Evolutionary conservation across 1,140 invertebrate species (phyloP).

Genomic region (Palaemon carinicauda): DNA sequence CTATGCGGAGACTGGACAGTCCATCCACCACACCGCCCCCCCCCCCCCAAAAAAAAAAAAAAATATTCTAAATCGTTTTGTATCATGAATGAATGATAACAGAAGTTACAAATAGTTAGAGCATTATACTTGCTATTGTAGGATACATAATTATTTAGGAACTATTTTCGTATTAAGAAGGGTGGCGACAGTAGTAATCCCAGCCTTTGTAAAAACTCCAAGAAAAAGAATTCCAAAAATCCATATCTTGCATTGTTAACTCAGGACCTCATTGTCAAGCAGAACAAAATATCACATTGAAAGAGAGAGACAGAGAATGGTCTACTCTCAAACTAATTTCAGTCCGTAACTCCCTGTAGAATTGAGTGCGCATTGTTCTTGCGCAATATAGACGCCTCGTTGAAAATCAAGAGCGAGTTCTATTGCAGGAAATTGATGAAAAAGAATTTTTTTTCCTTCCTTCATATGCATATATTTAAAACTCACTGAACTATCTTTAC

Average conservation of each 20-base stretch:
- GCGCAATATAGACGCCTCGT: slow-evolving; percentile 23
- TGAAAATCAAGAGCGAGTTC: neutral
- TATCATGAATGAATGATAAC: too few relatives aligned
- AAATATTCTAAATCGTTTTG: too few relatives aligned
- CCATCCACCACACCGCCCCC: too few relatives aligned
- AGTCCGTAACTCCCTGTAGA: slow-evolving; percentile 36
- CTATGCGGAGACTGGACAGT: too few relatives aligned
- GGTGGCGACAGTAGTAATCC: neutral
- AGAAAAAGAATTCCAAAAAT: neutral
- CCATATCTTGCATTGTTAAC: slow-evolving; percentile 11
- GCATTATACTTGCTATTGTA: too few relatives aligned
- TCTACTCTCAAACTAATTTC: slow-evolving; percentile 53
- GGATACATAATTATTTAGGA: neutral
- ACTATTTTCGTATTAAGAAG: neutral
- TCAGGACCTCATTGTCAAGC: slow-evolving; percentile 18
- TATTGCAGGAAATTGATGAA: too few relatives aligned
- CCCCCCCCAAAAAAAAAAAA: too few relatives aligned
- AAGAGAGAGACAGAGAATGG: slow-evolving; percentile 23
- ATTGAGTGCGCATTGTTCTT: slow-evolving; percentile 28
- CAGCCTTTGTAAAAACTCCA: too few relatives aligned
- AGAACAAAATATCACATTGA: slow-evolving; percentile 48
- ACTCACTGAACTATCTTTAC: too few relatives aligned
- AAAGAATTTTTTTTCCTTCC: too few relatives aligned
- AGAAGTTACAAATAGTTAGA: too few relatives aligned
- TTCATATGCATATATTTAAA: too few relatives aligned